These are phyloP conservation scores for Synaphobranchus kaupii DNA, from an alignment of 2,797 vertebrate species.

Conservation along the genomic window DNA sequence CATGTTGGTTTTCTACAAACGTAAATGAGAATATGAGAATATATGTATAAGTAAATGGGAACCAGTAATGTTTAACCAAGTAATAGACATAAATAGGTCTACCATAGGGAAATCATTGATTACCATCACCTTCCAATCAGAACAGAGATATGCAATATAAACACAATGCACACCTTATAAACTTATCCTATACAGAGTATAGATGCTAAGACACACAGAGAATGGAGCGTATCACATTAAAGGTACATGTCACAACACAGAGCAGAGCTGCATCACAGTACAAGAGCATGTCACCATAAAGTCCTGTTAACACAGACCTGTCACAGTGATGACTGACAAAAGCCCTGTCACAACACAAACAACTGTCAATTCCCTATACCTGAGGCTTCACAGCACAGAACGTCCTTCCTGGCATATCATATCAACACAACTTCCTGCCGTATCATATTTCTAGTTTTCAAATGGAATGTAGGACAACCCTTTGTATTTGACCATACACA, in stretches of 20 bases:
- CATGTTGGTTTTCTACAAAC: too few species aligned
- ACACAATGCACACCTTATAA: neutral
- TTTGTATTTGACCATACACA: too few species aligned
- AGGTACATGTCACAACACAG: neutral
- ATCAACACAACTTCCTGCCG: neutral
- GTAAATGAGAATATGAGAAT: too few species aligned
- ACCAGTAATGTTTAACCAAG: too few species aligned
- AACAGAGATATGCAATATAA: neutral
- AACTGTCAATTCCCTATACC: neutral
- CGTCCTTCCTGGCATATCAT: neutral
- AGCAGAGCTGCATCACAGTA: neutral
- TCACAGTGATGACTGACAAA: conserved; percentile 16
- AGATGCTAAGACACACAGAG: neutral
- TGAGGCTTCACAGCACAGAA: neutral
- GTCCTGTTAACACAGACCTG: conserved; percentile 14
- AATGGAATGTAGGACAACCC: neutral
- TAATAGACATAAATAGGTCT: too few species aligned
- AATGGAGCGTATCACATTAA: neutral
- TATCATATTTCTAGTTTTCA: neutral
- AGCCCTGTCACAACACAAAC: neutral
- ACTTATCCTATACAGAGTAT: neutral
- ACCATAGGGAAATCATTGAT: too few species aligned
- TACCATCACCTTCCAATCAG: too few species aligned
- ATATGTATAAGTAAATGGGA: too few species aligned
- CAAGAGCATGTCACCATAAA: conserved; percentile 2